Evolutionary conservation across 2,113 vertebrate species (phyloP), one percentile per base, ranked within the genome.

Genomic region (Oncorhynchus mykiss): DNA sequence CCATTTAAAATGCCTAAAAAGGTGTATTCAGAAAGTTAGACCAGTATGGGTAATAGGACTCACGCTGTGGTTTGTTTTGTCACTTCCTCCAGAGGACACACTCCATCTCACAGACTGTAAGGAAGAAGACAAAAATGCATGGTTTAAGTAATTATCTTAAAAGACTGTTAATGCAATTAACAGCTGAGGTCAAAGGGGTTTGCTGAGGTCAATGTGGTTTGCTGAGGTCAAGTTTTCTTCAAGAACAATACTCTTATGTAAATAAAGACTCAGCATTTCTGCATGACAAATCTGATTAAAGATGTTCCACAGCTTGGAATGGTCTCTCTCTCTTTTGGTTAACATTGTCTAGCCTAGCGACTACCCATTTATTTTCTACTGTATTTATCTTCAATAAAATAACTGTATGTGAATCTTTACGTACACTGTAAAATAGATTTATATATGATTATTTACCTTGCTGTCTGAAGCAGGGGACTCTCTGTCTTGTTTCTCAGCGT

Each of bases 381-480:
- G n/a, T 22, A 45, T 34, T 57, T 71, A 68, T 39, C 73, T 71
- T 71, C 65, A 76, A 70, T 68, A 16, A 71, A 76, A 69, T 51
- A 73, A 85, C 80, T 78, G n/a, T 60, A 71, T 39, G 4, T 1
- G 25, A 22, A 71, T 18, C 66, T 57, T 24, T 66, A 72, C 48
- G 0, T 77, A 87, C 39, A 45, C 39, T 45, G 39, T 45, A 12
- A 12, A 11, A 45, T 11, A 1, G 2, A 45, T 45, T 12, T 45
- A 9, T 11, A 9, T 45, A 45, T 2, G 39, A 45, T 45, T 2
- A 14, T 11, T 93, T 82, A 99, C 98, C 96, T 98, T 99, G 93
- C 92, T 94, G 80, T 99, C 98, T 0, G 93, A 91, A 76, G 96
- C 94, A n/a, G 95, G 95, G 1, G 93, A 96, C 49, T 99, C 97